Evolutionary conservation across 2,797 vertebrate genomes (phyloP).

Genomic region (Gobionotothen gibberifrons): DNA sequence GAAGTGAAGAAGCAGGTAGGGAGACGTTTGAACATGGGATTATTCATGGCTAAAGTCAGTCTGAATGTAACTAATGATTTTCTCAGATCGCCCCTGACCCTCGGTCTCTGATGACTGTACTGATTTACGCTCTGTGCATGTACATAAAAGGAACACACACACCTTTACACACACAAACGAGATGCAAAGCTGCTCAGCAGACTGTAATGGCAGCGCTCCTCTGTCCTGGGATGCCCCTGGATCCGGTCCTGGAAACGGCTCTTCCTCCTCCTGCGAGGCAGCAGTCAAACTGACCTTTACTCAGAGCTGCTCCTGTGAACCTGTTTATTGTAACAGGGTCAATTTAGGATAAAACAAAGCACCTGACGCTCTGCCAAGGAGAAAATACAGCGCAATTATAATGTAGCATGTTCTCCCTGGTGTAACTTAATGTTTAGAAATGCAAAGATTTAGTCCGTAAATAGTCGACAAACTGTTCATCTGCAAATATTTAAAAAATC

Average conservation of each 20-base stretch:
- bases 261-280: slow-evolving; percentile 60
- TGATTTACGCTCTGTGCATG: slow-evolving; percentile 13
- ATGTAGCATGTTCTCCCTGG: background rate
- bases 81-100: slow-evolving; percentile 8
- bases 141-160: slow-evolving; percentile 4
- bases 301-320: slow-evolving; percentile 17
- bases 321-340: slow-evolving; percentile 37
- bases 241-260: slow-evolving; percentile 47
- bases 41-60: slow-evolving; percentile 15
- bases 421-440: background rate
- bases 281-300: slow-evolving; percentile 30
- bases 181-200: slow-evolving; percentile 18
- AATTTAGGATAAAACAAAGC: slow-evolving; percentile 44
- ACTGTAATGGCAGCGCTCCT: slow-evolving; percentile 48
- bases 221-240: slow-evolving; percentile 51
- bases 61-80: slow-evolving; percentile 35
- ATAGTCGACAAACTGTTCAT: background rate
- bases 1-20: slow-evolving; percentile 9
- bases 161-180: slow-evolving; percentile 7
- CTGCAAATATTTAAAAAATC: background rate
- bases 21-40: background rate
- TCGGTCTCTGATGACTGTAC: slow-evolving; percentile 31
- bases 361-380: slow-evolving; percentile 19
- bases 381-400: background rate
- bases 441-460: background rate